These are phyloP conservation scores for Sturnira hondurensis DNA, from an alignment of 2,113 vertebrate species.

Conservation along the genomic window DNA sequence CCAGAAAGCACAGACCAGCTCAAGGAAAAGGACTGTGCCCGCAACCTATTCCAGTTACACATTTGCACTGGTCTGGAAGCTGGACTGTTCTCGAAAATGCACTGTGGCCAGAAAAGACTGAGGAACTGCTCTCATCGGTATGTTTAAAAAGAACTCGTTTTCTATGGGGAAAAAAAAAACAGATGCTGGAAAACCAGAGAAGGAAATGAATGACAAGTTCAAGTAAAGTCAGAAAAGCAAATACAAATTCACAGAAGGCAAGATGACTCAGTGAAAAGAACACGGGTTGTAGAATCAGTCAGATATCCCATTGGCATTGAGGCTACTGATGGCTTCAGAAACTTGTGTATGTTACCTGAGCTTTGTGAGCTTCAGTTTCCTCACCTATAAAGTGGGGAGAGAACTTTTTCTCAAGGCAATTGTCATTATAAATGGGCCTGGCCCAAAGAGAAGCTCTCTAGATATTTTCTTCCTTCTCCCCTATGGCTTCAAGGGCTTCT, in stretches of 20 bases:
- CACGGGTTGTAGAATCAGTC: not conserved
- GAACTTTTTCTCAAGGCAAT: not conserved
- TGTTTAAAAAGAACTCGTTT: not conserved
- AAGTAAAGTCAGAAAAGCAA: not conserved
- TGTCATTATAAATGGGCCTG: not conserved
- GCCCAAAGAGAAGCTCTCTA: not conserved
- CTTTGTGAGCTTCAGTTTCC: not conserved
- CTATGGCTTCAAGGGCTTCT: not conserved
- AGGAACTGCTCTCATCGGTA: not conserved
- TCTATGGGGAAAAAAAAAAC: not conserved
- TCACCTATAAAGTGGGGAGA: not conserved
- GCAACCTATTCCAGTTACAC: no score
- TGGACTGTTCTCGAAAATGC: not conserved
- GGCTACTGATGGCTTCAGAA: not conserved
- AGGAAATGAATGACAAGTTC: not conserved
- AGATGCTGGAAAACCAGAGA: not conserved
- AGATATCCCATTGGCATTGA: not conserved
- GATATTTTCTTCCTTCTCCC: not conserved
- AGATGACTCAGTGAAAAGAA: not conserved
- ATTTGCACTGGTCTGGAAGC: not conserved
- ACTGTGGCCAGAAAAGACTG: not conserved
- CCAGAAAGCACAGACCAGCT: not conserved
- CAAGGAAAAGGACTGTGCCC: not conserved
- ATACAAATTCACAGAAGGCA: not conserved
- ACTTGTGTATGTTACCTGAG: not conserved